Conservation (phyloP, 1,140 invertebrate species). For the Platyura marginata region DNA sequence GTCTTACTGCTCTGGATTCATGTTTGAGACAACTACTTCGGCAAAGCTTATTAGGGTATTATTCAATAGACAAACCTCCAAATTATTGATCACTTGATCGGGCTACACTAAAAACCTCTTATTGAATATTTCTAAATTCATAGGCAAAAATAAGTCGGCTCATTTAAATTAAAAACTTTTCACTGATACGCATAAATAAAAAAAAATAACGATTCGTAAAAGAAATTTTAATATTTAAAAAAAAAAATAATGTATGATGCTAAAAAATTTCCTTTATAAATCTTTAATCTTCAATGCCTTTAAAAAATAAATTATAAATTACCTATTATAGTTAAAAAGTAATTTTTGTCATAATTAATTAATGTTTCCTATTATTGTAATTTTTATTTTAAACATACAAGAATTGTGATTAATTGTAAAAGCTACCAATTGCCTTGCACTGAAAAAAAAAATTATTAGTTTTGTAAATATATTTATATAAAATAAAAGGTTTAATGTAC, state of each 20-base stretch:
- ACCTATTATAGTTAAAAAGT: background rate
- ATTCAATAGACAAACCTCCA: too few species aligned
- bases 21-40: too few species aligned
- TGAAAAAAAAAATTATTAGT: background rate
- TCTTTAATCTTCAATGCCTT: background rate
- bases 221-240: background rate
- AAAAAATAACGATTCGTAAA: background rate
- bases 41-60: too few species aligned
- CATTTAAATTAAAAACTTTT: too few species aligned
- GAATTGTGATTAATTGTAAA: conserved; percentile 1
- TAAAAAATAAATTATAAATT: background rate
- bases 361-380: background rate
- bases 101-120: too few species aligned
- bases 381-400: background rate
- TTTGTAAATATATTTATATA: background rate
- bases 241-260: background rate
- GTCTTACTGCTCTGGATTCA: too few species aligned
- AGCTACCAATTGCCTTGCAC: conserved; percentile 1
- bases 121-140: too few species aligned
- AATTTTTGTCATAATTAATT: background rate
- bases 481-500: too few species aligned
- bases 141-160: too few species aligned
- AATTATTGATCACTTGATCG: too few species aligned
- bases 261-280: background rate
- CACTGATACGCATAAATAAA: too few species aligned